Percentiles rank a stretch among this genome's conserved stretches.
phyloP scores from a whole-genome alignment of 2,888 invertebrate genomes.

The Brenthis daphne region DNA sequence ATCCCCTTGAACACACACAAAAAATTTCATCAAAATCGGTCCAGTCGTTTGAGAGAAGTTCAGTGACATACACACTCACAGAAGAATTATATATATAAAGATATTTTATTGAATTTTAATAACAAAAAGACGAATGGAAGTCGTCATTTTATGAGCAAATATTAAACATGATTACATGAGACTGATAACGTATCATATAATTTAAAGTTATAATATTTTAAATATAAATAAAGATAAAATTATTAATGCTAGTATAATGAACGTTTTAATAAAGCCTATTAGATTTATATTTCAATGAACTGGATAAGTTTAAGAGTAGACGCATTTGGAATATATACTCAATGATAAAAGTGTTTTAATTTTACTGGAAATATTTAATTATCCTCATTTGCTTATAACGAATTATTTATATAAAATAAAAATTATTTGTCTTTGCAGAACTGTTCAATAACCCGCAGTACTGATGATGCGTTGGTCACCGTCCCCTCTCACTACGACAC shows the following conservation, averaged over 20 bases:
- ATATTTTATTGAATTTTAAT: too few species aligned
- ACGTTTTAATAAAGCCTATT: constrained; percentile 1
- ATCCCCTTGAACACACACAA: too few species aligned
- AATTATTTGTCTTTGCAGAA: constrained; percentile 75
- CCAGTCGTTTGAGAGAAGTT: too few species aligned
- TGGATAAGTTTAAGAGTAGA: neutral
- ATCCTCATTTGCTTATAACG: neutral
- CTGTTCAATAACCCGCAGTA: constrained; percentile 85
- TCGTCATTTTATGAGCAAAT: constrained; percentile 21
- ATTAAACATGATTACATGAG: constrained; percentile 27
- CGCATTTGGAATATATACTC: neutral
- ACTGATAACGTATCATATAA: constrained; percentile 29
- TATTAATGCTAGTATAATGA: neutral
- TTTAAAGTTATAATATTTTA: constrained; percentile 25
- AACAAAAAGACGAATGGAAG: neutral
- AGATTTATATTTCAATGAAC: neutral
- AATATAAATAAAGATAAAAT: constrained; percentile 14
- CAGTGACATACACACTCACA: too few species aligned
- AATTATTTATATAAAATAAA: neutral
- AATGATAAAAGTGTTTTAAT: neutral
- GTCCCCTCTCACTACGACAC: constrained; percentile 89
- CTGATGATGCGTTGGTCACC: constrained; percentile 88
- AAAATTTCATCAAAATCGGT: too few species aligned
- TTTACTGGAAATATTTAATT: neutral
- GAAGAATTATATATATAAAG: too few species aligned